Base-by-base conservation (phyloP, 2,888 invertebrate species). In the Apeira syringaria region DNA sequence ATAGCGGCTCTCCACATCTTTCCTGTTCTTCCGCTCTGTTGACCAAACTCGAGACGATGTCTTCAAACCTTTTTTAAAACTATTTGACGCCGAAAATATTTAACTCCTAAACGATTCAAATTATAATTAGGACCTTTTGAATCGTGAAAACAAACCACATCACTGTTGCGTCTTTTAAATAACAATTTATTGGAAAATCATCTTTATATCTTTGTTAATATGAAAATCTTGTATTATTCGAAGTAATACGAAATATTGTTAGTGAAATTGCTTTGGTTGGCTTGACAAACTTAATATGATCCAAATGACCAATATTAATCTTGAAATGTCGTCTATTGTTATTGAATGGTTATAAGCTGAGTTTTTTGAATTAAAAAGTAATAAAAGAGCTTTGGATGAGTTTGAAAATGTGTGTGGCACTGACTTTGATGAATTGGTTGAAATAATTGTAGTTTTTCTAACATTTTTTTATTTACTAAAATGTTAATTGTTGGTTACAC, bases 61-160 rank as follows among this genome's bases (percentile, higher is more conserved):
- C 80, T 80, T 79, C 77, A 78, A 83, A 81, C 70, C 74, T 75
- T 81, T 82, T 83, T 78, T 79, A 68, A n/a, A 64, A 76, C 78
- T 80, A 76, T 82, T 80, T 75, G 72, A 81, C 77, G 72, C 78
- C 81, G 80, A 87, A 84, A 87, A 86, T 86, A 86, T 87, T 86
- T 83, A 76, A 76, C 80, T 81, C 68, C 64, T 83, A 86, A 86
- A 82, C 86, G 83, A 78, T 87, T 86, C 80, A 83, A 81, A 86
- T 86, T 86, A 86, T 86, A 88, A 88, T 88, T 88, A 85, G 86
- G 75, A 65, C 62, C 71, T 64, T 82, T 83, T 80, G 74, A 75
- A 77, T 71, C 64, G 68, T 61, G 58, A 59, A 60, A 64, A 61
- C 55, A 45, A 32, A 58, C 67, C 54, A 63, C 29, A 13, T 22